These are phyloP conservation scores for Drosophila sechellia DNA, from an alignment of 1,140 invertebrate species.

Conservation along the genomic window DNA sequence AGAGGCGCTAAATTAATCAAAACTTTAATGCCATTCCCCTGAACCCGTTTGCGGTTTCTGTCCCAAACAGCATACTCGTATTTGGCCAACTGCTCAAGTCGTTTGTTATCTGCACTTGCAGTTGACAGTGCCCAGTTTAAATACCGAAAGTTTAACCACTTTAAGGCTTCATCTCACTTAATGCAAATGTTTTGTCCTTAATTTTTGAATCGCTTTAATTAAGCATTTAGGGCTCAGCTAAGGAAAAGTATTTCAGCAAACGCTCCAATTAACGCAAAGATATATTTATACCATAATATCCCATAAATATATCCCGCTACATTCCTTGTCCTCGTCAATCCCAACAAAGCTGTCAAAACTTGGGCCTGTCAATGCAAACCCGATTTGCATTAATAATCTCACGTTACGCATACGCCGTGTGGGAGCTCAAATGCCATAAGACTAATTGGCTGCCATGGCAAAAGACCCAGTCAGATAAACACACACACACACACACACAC, in stretches of 20 bases:
- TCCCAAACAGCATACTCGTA: constrained; percentile 1
- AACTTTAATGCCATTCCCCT: constrained; percentile 9
- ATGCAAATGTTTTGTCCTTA: no score
- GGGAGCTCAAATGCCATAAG: constrained; percentile 56
- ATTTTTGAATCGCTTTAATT: not conserved
- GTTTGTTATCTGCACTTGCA: constrained; percentile 43
- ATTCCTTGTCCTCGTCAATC: constrained; percentile 15
- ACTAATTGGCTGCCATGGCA: constrained; percentile 65
- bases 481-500: constrained; percentile 8
- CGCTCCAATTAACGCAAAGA: not conserved
- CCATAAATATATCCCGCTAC: not conserved
- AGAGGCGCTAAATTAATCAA: constrained; percentile 37
- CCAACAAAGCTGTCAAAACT: constrained; percentile 37
- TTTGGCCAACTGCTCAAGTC: constrained; percentile 25
- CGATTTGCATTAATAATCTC: constrained; percentile 68
- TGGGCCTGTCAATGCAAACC: constrained; percentile 48
- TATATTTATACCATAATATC: not conserved
- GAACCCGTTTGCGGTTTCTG: constrained; percentile 22
- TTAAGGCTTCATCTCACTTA: not conserved
- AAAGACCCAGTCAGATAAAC: constrained; percentile 19
- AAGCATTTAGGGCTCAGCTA: not conserved
- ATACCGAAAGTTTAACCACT: not conserved
- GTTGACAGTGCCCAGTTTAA: constrained; percentile 20
- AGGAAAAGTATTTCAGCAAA: not conserved
- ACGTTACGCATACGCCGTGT: constrained; percentile 65